Percentiles rank a stretch among this genome's conserved stretches.
Evolutionary conservation across 2,113 vertebrate genomes (phyloP).

Genomic region (Sinocyclocheilus grahami): DNA sequence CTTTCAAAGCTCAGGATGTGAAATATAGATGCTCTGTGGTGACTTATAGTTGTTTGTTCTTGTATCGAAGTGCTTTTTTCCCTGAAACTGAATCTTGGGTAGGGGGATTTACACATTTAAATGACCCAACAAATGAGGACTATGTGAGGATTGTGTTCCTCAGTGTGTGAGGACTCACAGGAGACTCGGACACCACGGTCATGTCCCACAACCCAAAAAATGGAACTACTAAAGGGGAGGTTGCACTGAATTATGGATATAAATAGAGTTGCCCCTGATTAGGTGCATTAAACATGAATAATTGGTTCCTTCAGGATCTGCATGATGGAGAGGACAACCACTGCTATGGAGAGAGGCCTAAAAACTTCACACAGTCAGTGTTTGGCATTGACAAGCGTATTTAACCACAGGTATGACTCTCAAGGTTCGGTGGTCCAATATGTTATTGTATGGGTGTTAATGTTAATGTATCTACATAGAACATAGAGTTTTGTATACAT

Average conservation of each 20-base stretch:
- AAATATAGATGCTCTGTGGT: conserved; percentile 63
- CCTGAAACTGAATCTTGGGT: neutral
- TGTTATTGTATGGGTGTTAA: no score
- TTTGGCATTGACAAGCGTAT: no score
- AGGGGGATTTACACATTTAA: conserved; percentile 46
- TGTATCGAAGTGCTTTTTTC: conserved; percentile 4
- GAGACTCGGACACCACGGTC: conserved; percentile 2
- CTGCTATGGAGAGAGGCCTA: neutral
- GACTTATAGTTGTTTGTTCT: conserved; percentile 21
- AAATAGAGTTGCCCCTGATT: conserved; percentile 63
- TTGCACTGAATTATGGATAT: conserved; percentile 36
- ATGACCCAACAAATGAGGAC: conserved; percentile 44
- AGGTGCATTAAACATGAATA: conserved; percentile 65
- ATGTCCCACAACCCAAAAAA: conserved; percentile 7
- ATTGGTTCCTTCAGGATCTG: conserved; percentile 49
- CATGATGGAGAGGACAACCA: neutral
- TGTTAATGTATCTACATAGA: no score
- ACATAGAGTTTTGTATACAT: no score
- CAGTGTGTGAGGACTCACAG: neutral
- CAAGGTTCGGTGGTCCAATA: neutral
- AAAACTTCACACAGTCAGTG: neutral
- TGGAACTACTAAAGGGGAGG: conserved; percentile 27
- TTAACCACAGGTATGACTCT: neutral
- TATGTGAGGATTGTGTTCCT: conserved; percentile 9
- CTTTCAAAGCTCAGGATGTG: conserved; percentile 61